phyloP scores from a whole-genome alignment of 2,113 vertebrate species.

The Zonotrichia leucophrys region DNA sequence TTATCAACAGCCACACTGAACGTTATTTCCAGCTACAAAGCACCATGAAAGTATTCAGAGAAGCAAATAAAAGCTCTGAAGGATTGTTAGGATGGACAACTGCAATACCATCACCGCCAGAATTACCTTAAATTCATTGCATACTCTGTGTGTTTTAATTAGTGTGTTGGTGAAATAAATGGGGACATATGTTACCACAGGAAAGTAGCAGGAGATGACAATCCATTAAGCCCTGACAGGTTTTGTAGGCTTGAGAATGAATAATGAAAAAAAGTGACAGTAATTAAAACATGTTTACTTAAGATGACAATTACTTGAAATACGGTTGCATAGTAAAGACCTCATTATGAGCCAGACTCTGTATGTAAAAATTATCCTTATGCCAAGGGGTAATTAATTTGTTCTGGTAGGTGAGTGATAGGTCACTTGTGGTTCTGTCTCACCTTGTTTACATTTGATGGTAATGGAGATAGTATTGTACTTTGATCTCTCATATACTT shows the following conservation, averaged over 20 bases:
- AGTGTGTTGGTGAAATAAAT: slow-evolving; percentile 11
- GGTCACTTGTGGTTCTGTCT: slow-evolving; percentile 56
- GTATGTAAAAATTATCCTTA: slow-evolving; percentile 45
- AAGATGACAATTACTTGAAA: slow-evolving; percentile 69
- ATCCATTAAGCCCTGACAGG: slow-evolving; percentile 71
- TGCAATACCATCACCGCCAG: not conserved
- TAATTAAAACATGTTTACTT: slow-evolving; percentile 75
- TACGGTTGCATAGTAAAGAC: slow-evolving; percentile 65
- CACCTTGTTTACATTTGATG: slow-evolving; percentile 2
- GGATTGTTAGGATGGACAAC: not conserved
- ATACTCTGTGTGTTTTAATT: slow-evolving; percentile 18
- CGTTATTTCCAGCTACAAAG: not conserved
- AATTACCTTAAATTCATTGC: not conserved
- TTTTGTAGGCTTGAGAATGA: slow-evolving; percentile 59
- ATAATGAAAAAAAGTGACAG: slow-evolving; percentile 61
- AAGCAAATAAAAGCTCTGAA: not conserved
- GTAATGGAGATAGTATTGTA: not conserved
- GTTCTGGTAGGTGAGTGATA: slow-evolving; percentile 43
- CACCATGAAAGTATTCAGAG: not conserved
- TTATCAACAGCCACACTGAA: slow-evolving; percentile 6
- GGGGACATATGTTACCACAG: not conserved
- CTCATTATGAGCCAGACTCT: slow-evolving; percentile 66
- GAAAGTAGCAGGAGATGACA: slow-evolving; percentile 54
- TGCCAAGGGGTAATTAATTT: slow-evolving; percentile 72
- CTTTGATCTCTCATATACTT: not conserved